Percentiles rank a stretch among this genome's conserved stretches.
These are phyloP conservation scores for Megalopta genalis DNA, from an alignment of 1,140 invertebrate species.

Conservation along the genomic window DNA sequence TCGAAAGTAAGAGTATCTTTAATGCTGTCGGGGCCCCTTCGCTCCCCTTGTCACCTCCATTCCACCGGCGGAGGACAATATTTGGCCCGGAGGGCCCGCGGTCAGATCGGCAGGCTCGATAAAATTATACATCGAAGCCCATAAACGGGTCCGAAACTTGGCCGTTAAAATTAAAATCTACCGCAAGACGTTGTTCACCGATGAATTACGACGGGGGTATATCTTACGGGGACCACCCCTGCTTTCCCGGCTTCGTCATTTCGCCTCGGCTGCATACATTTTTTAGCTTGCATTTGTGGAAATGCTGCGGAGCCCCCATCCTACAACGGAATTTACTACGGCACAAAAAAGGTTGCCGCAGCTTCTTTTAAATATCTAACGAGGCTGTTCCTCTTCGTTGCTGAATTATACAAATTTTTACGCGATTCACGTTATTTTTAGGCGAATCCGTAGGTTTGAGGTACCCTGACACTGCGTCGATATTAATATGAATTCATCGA, in stretches of 20 bases:
- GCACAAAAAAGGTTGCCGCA: too few species aligned
- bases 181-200: slow-evolving; percentile 65
- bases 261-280: neutral
- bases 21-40: neutral
- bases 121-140: slow-evolving; percentile 77
- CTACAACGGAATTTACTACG: too few species aligned
- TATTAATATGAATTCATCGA: too few species aligned
- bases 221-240: slow-evolving; percentile 61
- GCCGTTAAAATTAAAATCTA: slow-evolving; percentile 77
- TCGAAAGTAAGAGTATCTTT: slow-evolving; percentile 42
- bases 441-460: too few species aligned
- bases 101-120: slow-evolving; percentile 76
- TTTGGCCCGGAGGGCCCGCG: slow-evolving; percentile 61
- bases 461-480: too few species aligned
- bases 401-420: too few species aligned
- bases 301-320: too few species aligned
- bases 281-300: neutral
- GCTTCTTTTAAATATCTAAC: too few species aligned
- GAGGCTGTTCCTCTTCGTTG: too few species aligned
- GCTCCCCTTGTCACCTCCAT: slow-evolving; percentile 36
- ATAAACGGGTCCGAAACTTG: slow-evolving; percentile 72
- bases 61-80: slow-evolving; percentile 57
- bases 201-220: slow-evolving; percentile 66
- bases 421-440: too few species aligned
- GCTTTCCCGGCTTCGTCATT: slow-evolving; percentile 52